A percentile compares a stretch with the other conserved stretches of the same genome.
Evolutionary conservation across 2,113 vertebrate genomes (phyloP).

Genomic region (Cettia cetti): DNA sequence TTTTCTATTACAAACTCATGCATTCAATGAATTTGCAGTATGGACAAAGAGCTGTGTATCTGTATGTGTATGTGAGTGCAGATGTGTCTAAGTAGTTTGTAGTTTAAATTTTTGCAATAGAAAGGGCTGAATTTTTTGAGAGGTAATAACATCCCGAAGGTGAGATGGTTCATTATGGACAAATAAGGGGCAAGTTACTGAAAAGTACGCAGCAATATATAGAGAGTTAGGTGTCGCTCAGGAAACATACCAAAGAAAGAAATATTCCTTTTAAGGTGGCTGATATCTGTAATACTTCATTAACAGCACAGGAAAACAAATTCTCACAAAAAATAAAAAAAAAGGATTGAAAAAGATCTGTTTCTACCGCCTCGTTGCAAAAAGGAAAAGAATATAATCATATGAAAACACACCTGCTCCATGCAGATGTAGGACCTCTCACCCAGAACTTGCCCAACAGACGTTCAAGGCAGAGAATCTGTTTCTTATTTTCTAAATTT

Average conservation of each 20-base stretch:
- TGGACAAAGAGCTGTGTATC: background rate
- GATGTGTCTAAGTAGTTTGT: background rate
- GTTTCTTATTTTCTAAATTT: background rate
- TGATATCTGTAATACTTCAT: background rate
- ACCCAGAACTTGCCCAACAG: background rate
- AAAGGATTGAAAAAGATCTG: background rate
- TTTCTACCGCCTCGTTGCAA: background rate
- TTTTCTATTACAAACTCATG: background rate
- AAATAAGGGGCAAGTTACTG: background rate
- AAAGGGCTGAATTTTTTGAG: background rate
- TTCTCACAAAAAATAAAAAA: background rate
- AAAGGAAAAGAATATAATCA: background rate
- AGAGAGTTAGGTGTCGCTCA: background rate
- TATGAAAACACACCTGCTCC: background rate
- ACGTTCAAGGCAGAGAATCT: background rate
- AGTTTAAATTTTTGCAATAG: background rate
- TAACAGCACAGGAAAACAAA: background rate
- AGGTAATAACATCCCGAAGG: background rate
- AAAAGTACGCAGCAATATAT: background rate
- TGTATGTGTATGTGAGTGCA: accelerated
- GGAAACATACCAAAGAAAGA: background rate
- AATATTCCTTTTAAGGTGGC: background rate
- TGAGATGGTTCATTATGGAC: background rate
- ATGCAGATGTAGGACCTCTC: background rate
- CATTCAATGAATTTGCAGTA: background rate